These are phyloP conservation scores for Chromoteleia sp. DNA, from an alignment of 2,888 invertebrate genomes.

Conservation along the genomic window DNA sequence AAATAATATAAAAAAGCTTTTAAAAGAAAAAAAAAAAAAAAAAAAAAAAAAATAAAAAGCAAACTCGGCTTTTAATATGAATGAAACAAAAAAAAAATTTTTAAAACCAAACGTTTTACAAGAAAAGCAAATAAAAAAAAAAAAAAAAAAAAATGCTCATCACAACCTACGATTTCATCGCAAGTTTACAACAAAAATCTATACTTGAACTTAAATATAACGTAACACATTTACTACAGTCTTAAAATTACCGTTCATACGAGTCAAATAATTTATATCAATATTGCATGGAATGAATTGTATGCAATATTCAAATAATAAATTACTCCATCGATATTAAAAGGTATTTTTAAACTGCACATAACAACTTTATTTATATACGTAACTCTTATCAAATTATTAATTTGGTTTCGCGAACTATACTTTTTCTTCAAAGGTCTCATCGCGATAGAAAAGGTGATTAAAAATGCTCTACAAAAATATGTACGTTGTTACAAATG, in stretches of 20 bases:
- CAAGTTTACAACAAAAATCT: slow-evolving; percentile 36
- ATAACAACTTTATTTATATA: slow-evolving; percentile 9
- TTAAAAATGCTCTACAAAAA: slow-evolving; percentile 36
- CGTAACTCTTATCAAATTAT: slow-evolving; percentile 11
- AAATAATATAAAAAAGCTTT: too few relatives aligned
- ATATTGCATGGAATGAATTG: not conserved
- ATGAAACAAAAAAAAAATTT: too few relatives aligned
- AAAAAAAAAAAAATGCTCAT: slow-evolving; percentile 39
- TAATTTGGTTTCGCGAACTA: not conserved
- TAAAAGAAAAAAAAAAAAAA: too few relatives aligned
- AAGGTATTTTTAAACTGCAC: slow-evolving; percentile 13
- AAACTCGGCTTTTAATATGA: too few relatives aligned
- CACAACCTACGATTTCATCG: slow-evolving; percentile 35
- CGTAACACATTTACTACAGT: slow-evolving; percentile 15
- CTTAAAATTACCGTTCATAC: slow-evolving; percentile 14
- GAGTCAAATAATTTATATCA: slow-evolving; percentile 5
- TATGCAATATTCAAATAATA: not conserved
- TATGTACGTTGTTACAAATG: slow-evolving; percentile 30
- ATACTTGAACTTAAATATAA: slow-evolving; percentile 38
- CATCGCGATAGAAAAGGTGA: not conserved
- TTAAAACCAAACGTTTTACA: too few relatives aligned
- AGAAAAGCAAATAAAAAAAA: too few relatives aligned
- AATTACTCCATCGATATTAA: not conserved
- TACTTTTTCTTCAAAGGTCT: not conserved
- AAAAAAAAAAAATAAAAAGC: too few relatives aligned